Evolutionary conservation across 2,113 vertebrate genomes (phyloP), one percentile per base, ranked within the genome.

Genomic region (Pachycephala philippinensis): DNA sequence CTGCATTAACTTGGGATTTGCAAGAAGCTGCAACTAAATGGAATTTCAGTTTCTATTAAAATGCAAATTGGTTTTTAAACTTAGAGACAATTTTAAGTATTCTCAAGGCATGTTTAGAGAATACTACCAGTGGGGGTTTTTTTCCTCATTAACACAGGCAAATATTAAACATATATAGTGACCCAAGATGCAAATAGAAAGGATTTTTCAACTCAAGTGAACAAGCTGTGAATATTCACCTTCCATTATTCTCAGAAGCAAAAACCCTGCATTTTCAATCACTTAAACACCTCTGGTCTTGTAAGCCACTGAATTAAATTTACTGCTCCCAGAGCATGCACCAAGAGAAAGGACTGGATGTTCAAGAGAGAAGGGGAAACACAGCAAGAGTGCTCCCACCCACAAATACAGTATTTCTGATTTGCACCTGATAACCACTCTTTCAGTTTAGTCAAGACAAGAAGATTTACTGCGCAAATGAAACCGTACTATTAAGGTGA

Each of bases 361-460:
- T 11, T 78, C 52, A 53, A 50, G 20, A 66, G 6, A 77, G 42
- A 18, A 83, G 10, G 6, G 17, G 27, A 70, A 96, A 84, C 39
- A 17, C 39, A 89, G 33, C 42, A 75, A 72, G 35, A 49, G 31
- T 3, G 0, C 33, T 91, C 21, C 54, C 70, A 90, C 77, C 52
- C 64, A 87, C 56, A 90, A 77, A 84, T 13, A 89, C 7, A 16
- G 39, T 45, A 42, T 27, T 90, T 94, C 57, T 74, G 28, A 71
- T 50, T 59, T 86, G 64, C 59, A 89, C 54, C 63, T 13, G 11
- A 40, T 37, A 77, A 72, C 80, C 54, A 47, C 18, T 88, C 86
- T 93, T 92, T 89, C 84, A n/a, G 71, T 54, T 84, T 49, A 90
- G 84, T 63, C 64, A 93, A 90, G 59, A 59, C 47, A 90, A 63